phyloP scores from a whole-genome alignment of 2,113 vertebrate species.

The Lipophrys pholis region DNA sequence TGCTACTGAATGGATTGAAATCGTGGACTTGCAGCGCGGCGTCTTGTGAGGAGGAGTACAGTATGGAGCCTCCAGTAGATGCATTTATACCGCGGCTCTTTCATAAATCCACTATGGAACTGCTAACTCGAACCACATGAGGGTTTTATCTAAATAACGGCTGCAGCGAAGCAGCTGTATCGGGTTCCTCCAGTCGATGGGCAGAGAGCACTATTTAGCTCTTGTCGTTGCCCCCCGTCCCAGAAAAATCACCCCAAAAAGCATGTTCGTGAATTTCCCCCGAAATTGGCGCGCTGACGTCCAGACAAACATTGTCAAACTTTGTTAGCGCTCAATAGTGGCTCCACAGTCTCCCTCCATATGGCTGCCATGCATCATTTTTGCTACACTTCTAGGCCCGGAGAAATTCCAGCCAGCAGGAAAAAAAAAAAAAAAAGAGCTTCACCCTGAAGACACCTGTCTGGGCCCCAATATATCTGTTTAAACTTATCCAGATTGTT shows the following conservation, averaged over 20 bases:
- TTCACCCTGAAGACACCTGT: slow-evolving; percentile 64
- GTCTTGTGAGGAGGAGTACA: slow-evolving; percentile 24
- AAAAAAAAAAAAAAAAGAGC: slow-evolving; percentile 23
- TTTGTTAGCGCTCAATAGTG: slow-evolving; percentile 71
- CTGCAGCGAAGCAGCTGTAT: slow-evolving; percentile 67
- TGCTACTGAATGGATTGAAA: slow-evolving; percentile 29
- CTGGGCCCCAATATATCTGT: slow-evolving; percentile 51
- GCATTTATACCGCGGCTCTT: slow-evolving; percentile 67
- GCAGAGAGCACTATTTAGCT: slow-evolving; percentile 64
- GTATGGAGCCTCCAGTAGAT: slow-evolving; percentile 66
- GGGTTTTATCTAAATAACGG: slow-evolving; percentile 80
- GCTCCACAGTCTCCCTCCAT: slow-evolving; percentile 42
- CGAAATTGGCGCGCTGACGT: slow-evolving; percentile 72
- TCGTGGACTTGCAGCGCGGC: slow-evolving; percentile 3
- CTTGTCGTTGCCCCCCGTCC: slow-evolving; percentile 64
- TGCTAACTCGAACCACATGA: slow-evolving; percentile 82
- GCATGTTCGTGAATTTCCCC: slow-evolving; percentile 72
- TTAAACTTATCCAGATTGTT: slow-evolving; percentile 58
- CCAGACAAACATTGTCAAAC: slow-evolving; percentile 82
- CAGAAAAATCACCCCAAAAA: slow-evolving; percentile 66
- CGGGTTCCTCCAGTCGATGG: slow-evolving; percentile 65
- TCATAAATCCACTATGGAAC: slow-evolving; percentile 76
- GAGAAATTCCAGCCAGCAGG: slow-evolving; percentile 47
- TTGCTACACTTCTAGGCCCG: slow-evolving; percentile 43
- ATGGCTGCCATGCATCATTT: slow-evolving; percentile 72